Base-by-base conservation (phyloP, 1,140 invertebrate genomes). In the Geopemphigus sp. region DNA sequence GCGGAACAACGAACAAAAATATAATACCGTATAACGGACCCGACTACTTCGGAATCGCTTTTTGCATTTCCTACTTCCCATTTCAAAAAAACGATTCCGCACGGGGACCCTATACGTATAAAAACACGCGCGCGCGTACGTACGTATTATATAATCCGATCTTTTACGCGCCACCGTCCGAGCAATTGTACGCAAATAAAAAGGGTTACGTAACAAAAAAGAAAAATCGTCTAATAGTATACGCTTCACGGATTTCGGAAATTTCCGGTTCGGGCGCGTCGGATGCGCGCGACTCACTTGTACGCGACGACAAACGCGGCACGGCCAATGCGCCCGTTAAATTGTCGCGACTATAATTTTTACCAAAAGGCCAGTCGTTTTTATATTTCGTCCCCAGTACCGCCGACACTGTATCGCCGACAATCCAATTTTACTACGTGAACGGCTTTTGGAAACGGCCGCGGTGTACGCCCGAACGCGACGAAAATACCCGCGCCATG, bases 161-260 rank as follows among this genome's bases (percentile, higher is more conserved):
- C 29, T 59, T 76, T 76, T 76, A 59, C 59, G 53, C 56, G 73
- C 29, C 54, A 24, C 54, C 73, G 70, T 32, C 70, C 70, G 70
- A 59, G 22, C 73, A 73, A 73, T 73, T 32, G 39, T 73, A 56
- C 54, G n/a, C 26, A 22, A 22, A 73, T 29, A 72, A 72, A 76
- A 76, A 76, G 73, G 73, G 73, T 76, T 76, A 56, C 32, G 8
- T 39, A 39, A 39, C 3, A 39, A 10, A 59, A 74, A 74, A 76
- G 59, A 74, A 22, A 32, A n/a, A 76, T 76, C 73, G 24, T 76
- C 56, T 59, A 59, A 76, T 76, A 76, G 56, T 76, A 56, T 24
- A 76, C 73, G 73, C 54, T 76, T 76, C 54, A 76, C 32, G 73
- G 73, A 24, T 76, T 76, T 59, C n/a, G 54, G 0, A 39, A 24